Conservation (phyloP, 2,888 invertebrate genomes). For the Eristalis arbustorum region DNA sequence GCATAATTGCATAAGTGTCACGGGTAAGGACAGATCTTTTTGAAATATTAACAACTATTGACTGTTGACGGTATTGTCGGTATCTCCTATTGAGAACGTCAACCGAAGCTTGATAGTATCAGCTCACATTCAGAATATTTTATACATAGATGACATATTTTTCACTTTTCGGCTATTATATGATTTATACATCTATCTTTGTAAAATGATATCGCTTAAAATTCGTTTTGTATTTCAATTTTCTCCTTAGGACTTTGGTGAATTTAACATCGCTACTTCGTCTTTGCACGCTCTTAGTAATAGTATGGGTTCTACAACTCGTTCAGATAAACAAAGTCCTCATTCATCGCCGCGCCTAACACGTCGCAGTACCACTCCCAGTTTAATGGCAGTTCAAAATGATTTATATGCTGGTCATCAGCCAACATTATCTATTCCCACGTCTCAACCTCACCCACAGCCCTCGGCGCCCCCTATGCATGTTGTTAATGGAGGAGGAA, state of each 20-base stretch:
- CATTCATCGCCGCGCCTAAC: slow-evolving; percentile 83
- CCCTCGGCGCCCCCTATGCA: slow-evolving; percentile 77
- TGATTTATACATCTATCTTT: not conserved
- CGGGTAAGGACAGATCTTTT: no score
- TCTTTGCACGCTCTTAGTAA: slow-evolving; percentile 82
- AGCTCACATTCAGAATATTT: no score
- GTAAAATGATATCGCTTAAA: not conserved
- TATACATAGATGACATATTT: no score
- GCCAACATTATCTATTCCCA: slow-evolving; percentile 74
- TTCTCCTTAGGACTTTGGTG: slow-evolving; percentile 82
- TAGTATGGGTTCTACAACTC: slow-evolving; percentile 76
- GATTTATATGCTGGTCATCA: slow-evolving; percentile 77
- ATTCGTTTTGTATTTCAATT: slow-evolving; percentile 22
- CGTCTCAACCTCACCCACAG: slow-evolving; percentile 72
- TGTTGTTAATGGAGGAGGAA: slow-evolving; percentile 71
- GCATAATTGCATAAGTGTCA: no score
- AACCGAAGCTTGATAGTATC: no score
- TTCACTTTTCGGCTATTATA: no score
- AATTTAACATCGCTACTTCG: slow-evolving; percentile 85
- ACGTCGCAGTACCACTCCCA: slow-evolving; percentile 79
- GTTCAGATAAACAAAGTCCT: slow-evolving; percentile 82
- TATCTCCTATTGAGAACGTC: no score
- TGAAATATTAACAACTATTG: no score
- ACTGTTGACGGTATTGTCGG: no score
- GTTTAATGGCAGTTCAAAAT: slow-evolving; percentile 79